Evolutionary conservation across 2,888 invertebrate genomes (phyloP).

Genomic region (Willowsia nigromaculata): DNA sequence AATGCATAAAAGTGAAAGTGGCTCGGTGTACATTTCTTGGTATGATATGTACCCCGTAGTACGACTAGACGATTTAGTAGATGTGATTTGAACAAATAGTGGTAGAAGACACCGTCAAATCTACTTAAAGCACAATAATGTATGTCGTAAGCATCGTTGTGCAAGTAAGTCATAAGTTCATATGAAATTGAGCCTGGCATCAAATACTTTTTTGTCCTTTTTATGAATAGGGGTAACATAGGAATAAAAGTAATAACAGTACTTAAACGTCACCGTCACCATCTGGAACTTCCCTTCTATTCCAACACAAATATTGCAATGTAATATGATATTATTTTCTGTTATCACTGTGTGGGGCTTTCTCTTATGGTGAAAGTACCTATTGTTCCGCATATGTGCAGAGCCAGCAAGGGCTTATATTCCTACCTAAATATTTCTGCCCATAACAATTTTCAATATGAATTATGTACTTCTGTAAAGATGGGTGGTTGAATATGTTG

Average conservation of each 20-base stretch:
- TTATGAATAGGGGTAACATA: constrained; percentile 16
- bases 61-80: not conserved
- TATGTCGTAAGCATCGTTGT: not conserved
- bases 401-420: no score
- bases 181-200: constrained; percentile 23
- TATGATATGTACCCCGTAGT: not conserved
- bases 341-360: no score
- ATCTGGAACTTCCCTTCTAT: constrained; percentile 3
- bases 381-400: no score
- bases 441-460: no score
- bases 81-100: not conserved
- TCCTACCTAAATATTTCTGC: no score
- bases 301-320: not conserved
- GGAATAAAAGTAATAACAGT: constrained; percentile 27
- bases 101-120: not conserved
- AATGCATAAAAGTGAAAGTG: no score
- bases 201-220: constrained; percentile 38
- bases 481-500: no score
- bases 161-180: constrained; percentile 26
- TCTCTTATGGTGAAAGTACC: no score
- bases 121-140: constrained; percentile 29
- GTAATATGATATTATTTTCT: not conserved
- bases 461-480: no score
- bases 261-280: not conserved
- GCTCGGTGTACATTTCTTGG: not conserved